phyloP scores from a whole-genome alignment of 2,797 vertebrate species.

The Xerus rutilus region DNA sequence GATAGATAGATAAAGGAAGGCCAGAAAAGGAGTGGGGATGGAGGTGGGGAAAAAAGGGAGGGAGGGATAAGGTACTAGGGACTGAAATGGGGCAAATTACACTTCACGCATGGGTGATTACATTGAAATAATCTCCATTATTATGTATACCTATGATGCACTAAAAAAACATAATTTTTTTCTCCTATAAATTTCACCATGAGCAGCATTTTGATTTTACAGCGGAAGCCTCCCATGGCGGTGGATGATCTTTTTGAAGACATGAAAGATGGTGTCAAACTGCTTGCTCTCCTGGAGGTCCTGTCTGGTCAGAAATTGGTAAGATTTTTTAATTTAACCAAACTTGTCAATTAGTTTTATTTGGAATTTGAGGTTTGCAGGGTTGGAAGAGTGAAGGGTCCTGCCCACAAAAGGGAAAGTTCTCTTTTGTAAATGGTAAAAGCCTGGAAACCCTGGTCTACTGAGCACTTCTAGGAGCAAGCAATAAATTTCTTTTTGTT shows the following conservation, averaged over 20 bases:
- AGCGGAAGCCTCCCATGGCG: constrained; percentile 94
- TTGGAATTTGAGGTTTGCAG: background rate
- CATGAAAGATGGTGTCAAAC: constrained; percentile 97
- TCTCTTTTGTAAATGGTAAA: background rate
- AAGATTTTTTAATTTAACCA: constrained; percentile 81
- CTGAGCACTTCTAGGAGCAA: background rate
- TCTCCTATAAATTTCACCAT: background rate
- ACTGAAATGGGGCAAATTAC: too few relatives aligned
- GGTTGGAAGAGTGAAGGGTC: background rate
- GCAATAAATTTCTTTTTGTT: background rate
- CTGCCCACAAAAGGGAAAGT: background rate
- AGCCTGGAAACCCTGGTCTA: background rate
- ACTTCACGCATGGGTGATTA: too few relatives aligned
- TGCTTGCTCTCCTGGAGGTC: constrained; percentile 96
- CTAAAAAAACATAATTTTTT: background rate
- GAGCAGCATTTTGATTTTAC: constrained; percentile 51
- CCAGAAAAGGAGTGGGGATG: too few relatives aligned
- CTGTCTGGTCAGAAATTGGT: constrained; percentile 98
- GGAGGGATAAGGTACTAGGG: too few relatives aligned
- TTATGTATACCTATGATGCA: too few relatives aligned
- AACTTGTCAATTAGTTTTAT: background rate
- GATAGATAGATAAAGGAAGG: too few relatives aligned
- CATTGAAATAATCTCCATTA: too few relatives aligned
- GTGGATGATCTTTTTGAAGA: constrained; percentile 98
- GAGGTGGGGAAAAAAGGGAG: too few relatives aligned